Percentiles rank a stretch among this genome's conserved stretches.
phyloP scores from a whole-genome alignment of 1,140 invertebrate species.

The Drosophila ananassae region DNA sequence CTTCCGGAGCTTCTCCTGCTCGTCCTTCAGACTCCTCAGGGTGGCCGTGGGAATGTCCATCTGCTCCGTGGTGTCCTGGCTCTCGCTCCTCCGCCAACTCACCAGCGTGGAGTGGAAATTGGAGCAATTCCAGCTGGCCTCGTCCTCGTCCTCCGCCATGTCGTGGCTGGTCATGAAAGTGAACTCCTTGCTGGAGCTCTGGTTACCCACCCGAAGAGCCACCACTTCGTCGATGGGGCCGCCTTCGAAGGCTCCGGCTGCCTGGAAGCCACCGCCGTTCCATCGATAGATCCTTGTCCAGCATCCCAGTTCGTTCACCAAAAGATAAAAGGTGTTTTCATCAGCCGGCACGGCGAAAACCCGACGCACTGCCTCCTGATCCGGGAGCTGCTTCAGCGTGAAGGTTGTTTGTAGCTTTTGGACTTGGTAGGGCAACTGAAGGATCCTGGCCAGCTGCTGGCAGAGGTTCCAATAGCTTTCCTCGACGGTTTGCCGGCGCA shows the following conservation, averaged over 20 bases:
- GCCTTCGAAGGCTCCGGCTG: conserved; percentile 42
- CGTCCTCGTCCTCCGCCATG: conserved; percentile 37
- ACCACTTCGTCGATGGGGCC: conserved; percentile 64
- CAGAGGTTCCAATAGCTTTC: conserved; percentile 42
- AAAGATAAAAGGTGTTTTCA: conserved; percentile 31
- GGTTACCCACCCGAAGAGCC: conserved; percentile 36
- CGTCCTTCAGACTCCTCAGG: conserved; percentile 37
- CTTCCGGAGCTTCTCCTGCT: conserved; percentile 25
- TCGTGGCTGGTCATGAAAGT: conserved; percentile 70
- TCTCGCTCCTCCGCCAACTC: conserved; percentile 42
- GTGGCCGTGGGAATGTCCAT: conserved; percentile 19
- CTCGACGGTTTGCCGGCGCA: conserved; percentile 39
- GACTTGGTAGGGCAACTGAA: conserved; percentile 56
- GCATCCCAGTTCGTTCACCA: conserved; percentile 66
- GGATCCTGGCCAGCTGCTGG: conserved; percentile 22
- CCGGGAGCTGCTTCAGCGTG: conserved; percentile 12
- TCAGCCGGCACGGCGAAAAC: conserved; percentile 42
- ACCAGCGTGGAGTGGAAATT: conserved; percentile 21
- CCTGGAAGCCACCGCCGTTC: conserved; percentile 45
- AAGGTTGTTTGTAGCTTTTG: conserved; percentile 42
- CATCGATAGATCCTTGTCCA: conserved; percentile 59
- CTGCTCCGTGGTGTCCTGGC: conserved; percentile 12
- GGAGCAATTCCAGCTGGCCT: conserved; percentile 54
- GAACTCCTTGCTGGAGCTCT: conserved; percentile 20
- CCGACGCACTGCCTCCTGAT: conserved; percentile 52